Percentiles rank a stretch among this genome's conserved stretches.
These are phyloP conservation scores for Tethea ocularis DNA, from an alignment of 2,888 invertebrate genomes.

Conservation along the genomic window DNA sequence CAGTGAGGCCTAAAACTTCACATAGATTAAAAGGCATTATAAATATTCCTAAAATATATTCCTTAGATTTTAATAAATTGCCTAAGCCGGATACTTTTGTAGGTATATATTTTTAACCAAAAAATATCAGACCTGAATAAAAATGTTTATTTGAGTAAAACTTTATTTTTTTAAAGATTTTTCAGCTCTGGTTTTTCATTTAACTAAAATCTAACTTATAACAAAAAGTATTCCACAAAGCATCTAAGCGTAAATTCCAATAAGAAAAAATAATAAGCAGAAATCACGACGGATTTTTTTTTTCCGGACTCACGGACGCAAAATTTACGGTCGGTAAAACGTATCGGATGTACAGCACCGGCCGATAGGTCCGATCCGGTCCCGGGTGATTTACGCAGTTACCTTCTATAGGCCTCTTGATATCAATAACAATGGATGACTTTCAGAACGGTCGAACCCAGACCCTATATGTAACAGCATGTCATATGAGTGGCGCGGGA, in stretches of 20 bases:
- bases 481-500: neutral
- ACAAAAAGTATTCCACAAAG: neutral
- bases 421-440: conserved; percentile 24
- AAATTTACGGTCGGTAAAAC: conserved; percentile 2
- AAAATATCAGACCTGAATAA: too few relatives aligned
- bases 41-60: too few relatives aligned
- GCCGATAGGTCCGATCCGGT: neutral
- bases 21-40: too few relatives aligned
- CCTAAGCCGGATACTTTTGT: too few relatives aligned
- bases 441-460: neutral
- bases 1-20: too few relatives aligned
- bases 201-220: too few relatives aligned
- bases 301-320: neutral
- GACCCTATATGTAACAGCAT: neutral
- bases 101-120: too few relatives aligned
- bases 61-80: too few relatives aligned
- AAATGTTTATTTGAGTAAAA: too few relatives aligned
- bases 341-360: conserved; percentile 1
- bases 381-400: neutral
- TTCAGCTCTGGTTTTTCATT: too few relatives aligned
- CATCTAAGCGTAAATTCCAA: neutral
- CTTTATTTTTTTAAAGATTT: neutral
- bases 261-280: neutral
- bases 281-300: neutral
- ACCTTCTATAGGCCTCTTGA: conserved; percentile 15